Conservation (phyloP, 2,797 vertebrate species). For the Hemibagrus guttatus region DNA sequence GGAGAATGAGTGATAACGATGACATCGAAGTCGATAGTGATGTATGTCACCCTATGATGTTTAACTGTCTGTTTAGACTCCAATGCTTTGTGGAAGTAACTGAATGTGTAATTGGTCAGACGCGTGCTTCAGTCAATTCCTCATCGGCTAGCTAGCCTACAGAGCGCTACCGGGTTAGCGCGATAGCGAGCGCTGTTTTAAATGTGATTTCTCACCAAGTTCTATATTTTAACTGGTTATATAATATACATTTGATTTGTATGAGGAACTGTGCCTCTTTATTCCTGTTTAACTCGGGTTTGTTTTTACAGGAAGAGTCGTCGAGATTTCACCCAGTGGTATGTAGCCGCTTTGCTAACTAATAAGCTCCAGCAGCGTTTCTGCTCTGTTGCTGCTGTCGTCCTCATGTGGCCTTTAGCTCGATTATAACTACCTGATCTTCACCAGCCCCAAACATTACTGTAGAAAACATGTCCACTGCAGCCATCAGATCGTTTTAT, state of each 20-base stretch:
- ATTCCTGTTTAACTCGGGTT: neutral
- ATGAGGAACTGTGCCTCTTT: neutral
- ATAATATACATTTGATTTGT: neutral
- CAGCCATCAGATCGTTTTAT: neutral
- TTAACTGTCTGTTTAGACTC: neutral
- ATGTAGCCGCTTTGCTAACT: constrained; percentile 68
- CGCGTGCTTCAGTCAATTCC: constrained; percentile 23
- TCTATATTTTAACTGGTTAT: neutral
- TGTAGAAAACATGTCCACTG: neutral
- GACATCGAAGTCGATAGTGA: constrained; percentile 99
- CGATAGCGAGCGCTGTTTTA: neutral
- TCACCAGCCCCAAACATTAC: neutral
- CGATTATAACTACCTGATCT: neutral
- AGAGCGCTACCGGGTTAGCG: constrained; percentile 28
- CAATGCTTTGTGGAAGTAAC: neutral
- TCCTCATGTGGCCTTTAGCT: constrained; percentile 2
- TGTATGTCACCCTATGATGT: constrained; percentile 82
- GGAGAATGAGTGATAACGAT: constrained; percentile 99
- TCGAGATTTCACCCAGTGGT: constrained; percentile 91
- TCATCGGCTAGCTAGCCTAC: neutral
- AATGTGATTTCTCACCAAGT: neutral
- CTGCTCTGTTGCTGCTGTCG: neutral
- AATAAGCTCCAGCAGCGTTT: neutral
- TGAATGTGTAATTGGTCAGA: neutral
- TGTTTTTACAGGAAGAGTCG: constrained; percentile 91